Evolutionary conservation across 30 jellyfish, hydroid and myxozoan genomes (phyloP), one percentile per base, ranked within the genome.

Genomic region (Haliclystus octoradiatus): DNA sequence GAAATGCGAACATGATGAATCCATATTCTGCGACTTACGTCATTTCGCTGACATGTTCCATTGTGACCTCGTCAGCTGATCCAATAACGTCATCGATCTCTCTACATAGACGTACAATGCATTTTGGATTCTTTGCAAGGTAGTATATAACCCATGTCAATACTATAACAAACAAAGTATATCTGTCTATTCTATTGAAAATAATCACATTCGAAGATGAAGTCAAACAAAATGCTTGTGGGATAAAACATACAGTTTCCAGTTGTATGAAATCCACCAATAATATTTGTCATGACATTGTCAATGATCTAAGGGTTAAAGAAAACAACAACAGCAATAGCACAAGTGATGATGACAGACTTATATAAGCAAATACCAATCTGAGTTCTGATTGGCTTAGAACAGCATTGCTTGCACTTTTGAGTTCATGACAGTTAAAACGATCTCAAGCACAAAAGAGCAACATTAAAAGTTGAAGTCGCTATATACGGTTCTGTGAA

Each of bases 221-320:
- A 5, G 29, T 25, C 26, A 9, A 1, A 29, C 32, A 25, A 3
- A n/a, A 46, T 7, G 60, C 15, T n/a, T 46, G n/a, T 7, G 60
- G 15, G n/a, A 7, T 7, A 46, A 46, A 2, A 60, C 96, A 34
- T 74, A 85, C 96, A 51, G 50, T 63, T 85, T 72, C 96, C 96
- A 3, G 96, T 78, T 22, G 96, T 85, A 49, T 85, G 96, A 64
- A 78, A 79, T 9, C 96, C 96, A 3, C 96, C 96, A 47, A 85
- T 34, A 29, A 85, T 35, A 67, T 78, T 78, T 1, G 91, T 52
- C 5, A 78, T 65, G 9, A 69, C 76, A 35, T 32, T 85, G 53
- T 85, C 96, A 63, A 81, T 66, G 12, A 85, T 62, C 96, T 85
- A 69, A 12, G 32, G 49, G 7, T n/a, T n/a, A n/a, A n/a, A n/a